phyloP scores from a whole-genome alignment of 2,888 invertebrate genomes.

The Mallateleia sp. region DNA sequence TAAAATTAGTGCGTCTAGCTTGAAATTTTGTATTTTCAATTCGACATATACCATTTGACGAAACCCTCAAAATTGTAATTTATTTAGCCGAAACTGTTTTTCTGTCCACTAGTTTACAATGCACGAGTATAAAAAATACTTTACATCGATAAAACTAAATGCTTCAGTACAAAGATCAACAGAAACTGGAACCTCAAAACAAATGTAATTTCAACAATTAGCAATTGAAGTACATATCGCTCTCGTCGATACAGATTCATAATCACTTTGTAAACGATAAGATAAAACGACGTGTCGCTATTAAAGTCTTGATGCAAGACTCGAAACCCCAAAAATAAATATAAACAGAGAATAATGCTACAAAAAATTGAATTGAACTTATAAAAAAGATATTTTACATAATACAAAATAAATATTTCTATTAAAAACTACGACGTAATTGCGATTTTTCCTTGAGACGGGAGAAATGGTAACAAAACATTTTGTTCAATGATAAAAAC shows the following conservation, averaged over 20 bases:
- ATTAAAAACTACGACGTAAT: constrained; percentile 33
- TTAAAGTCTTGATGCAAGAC: constrained; percentile 72
- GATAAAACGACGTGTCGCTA: constrained; percentile 17
- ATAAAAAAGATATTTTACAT: constrained; percentile 13
- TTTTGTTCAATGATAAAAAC: background rate
- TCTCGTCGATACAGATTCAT: constrained; percentile 24
- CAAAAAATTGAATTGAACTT: constrained; percentile 20
- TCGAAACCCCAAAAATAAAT: constrained; percentile 33
- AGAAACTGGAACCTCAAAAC: constrained; percentile 2
- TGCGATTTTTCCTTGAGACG: background rate
- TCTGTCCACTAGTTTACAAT: background rate
- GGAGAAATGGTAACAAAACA: constrained; percentile 17
- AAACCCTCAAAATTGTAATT: no score
- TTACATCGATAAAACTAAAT: constrained; percentile 10
- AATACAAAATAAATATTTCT: constrained; percentile 22
- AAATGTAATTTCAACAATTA: constrained; percentile 32
- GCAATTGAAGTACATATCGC: constrained; percentile 28
- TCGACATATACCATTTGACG: background rate
- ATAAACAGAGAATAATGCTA: constrained; percentile 56
- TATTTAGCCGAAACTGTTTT: no score
- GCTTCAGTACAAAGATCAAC: constrained; percentile 12
- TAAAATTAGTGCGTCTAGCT: no score
- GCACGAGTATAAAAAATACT: constrained; percentile 22
- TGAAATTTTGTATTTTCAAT: no score
- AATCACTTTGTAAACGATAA: constrained; percentile 36